A percentile compares a stretch with the other conserved stretches of the same genome.
Evolutionary conservation across 2,888 invertebrate genomes (phyloP).

Genomic region (Pharmacophagus antenor): DNA sequence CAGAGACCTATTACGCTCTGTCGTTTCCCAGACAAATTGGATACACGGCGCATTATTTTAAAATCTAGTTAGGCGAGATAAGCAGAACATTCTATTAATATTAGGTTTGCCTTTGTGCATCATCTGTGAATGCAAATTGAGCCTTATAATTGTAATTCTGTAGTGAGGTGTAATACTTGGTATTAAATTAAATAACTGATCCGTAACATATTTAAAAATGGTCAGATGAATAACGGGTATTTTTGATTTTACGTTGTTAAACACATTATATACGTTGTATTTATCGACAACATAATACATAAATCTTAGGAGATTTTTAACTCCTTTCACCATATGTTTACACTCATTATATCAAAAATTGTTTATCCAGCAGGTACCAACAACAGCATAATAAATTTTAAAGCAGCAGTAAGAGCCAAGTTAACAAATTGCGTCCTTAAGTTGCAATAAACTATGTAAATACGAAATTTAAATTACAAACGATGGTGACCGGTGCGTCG

Average conservation of each 20-base stretch:
- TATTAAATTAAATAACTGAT: too few relatives aligned
- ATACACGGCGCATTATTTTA: neutral
- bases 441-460: constrained; percentile 71
- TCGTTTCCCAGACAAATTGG: neutral
- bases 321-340: neutral
- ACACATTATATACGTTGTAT: too few relatives aligned
- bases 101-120: too few relatives aligned
- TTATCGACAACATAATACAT: too few relatives aligned
- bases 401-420: constrained; percentile 53
- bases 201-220: too few relatives aligned
- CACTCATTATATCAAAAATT: neutral
- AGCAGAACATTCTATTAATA: neutral
- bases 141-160: too few relatives aligned
- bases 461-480: constrained; percentile 70
- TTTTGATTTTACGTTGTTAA: too few relatives aligned
- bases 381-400: constrained; percentile 41
- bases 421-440: constrained; percentile 70
- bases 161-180: too few relatives aligned
- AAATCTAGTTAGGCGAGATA: neutral
- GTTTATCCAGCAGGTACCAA: constrained; percentile 13
- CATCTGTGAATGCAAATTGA: too few relatives aligned
- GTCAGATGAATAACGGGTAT: too few relatives aligned
- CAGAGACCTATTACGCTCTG: neutral
- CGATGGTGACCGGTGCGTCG: constrained; percentile 39
- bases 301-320: neutral